phyloP scores from a whole-genome alignment of 2,888 invertebrate genomes.

The Celastrina argiolus region DNA sequence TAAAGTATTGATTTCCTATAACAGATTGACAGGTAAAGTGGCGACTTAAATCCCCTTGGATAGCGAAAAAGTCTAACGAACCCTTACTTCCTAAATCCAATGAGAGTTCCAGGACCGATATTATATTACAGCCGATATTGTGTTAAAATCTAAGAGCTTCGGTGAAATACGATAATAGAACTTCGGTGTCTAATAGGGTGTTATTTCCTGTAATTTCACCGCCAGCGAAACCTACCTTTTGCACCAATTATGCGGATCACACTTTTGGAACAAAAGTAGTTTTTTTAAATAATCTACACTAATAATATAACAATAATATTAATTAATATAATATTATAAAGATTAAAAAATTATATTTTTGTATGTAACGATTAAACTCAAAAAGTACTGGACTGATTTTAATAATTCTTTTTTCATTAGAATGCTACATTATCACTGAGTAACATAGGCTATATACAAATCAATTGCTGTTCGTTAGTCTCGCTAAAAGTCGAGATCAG shows the following conservation, averaged over 20 bases:
- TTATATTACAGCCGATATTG: neutral
- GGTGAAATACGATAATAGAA: conserved; percentile 8
- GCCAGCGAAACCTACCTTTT: neutral
- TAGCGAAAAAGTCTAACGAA: conserved; percentile 12
- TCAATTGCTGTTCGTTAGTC: no score
- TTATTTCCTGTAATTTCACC: neutral
- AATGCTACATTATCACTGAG: no score
- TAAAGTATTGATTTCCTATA: conserved; percentile 11
- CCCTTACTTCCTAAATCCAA: conserved; percentile 15
- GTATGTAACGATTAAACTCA: no score
- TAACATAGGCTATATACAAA: no score
- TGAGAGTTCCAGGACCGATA: neutral
- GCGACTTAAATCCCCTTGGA: conserved; percentile 6
- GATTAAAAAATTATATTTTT: no score
- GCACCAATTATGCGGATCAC: neutral
- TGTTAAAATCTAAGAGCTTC: conserved; percentile 12
- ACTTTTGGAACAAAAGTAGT: no score
- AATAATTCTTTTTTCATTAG: no score
- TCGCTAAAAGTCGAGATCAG: no score
- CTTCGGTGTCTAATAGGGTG: neutral
- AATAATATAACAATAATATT: no score
- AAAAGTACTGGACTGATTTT: no score
- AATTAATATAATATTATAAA: no score
- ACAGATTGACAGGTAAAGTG: conserved; percentile 1
- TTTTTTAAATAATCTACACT: no score